phyloP scores from a whole-genome alignment of 2,888 invertebrate species.

The Endomychus coccineus region DNA sequence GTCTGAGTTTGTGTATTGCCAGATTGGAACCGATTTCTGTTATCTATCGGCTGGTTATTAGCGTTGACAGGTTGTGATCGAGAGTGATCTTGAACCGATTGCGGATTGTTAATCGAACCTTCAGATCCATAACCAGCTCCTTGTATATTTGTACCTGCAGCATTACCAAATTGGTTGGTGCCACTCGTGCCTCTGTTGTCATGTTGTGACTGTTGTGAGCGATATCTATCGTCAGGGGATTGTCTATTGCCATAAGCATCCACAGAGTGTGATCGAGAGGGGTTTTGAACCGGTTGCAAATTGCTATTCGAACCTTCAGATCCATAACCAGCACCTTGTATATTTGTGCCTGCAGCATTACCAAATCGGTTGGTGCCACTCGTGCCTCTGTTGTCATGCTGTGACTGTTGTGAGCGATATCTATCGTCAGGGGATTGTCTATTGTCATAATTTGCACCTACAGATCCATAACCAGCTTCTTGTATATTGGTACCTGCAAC shows the following conservation, averaged over 20 bases:
- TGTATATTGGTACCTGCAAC: neutral
- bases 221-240: neutral
- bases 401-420: neutral
- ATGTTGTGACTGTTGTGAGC: neutral
- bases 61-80: too few species aligned
- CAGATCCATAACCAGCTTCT: neutral
- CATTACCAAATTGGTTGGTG: neutral
- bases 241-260: neutral
- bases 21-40: too few species aligned
- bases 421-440: neutral
- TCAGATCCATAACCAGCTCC: too few species aligned
- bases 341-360: neutral
- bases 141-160: too few species aligned
- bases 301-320: neutral
- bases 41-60: too few species aligned
- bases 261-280: neutral
- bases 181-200: neutral
- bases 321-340: neutral
- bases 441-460: neutral
- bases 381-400: neutral
- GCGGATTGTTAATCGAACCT: too few species aligned
- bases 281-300: neutral
- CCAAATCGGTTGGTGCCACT: neutral
- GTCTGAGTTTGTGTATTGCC: too few species aligned
- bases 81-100: too few species aligned